These are phyloP conservation scores for Penaeus vannamei DNA, from an alignment of 1,140 invertebrate species.

Conservation along the genomic window DNA sequence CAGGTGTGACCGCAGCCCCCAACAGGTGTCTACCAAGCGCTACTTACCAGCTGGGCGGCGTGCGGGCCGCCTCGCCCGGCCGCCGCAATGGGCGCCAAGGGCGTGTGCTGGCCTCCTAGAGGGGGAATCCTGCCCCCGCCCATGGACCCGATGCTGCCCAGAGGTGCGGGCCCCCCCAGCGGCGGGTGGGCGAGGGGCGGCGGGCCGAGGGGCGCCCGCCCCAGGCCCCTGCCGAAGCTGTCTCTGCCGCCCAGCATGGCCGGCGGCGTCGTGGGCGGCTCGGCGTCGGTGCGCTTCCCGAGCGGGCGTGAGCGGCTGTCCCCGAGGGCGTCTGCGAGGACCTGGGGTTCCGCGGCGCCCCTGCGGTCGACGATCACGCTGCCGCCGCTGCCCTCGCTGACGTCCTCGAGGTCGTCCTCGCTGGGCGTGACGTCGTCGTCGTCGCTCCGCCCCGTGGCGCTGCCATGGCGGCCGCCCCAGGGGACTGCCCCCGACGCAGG, in stretches of 20 bases:
- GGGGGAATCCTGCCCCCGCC: slow-evolving; percentile 42
- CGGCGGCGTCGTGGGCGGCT: neutral
- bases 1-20: neutral
- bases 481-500: too few species aligned
- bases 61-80: slow-evolving; percentile 27
- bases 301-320: neutral
- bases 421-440: too few species aligned
- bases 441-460: too few species aligned
- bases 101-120: slow-evolving; percentile 50
- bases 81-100: slow-evolving; percentile 55
- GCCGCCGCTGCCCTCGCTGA: slow-evolving; percentile 10
- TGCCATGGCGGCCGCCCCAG: too few species aligned
- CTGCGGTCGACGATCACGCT: neutral
- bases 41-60: slow-evolving; percentile 46
- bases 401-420: neutral
- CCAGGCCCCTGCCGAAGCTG: slow-evolving; percentile 30
- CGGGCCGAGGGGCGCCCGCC: neutral
- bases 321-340: neutral
- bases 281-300: neutral
- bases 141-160: slow-evolving; percentile 30
- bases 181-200: neutral
- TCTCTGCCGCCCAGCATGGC: slow-evolving; percentile 46
- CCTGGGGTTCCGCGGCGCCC: neutral
- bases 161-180: slow-evolving; percentile 32
- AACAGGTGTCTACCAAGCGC: too few species aligned